phyloP scores from a whole-genome alignment of 2,113 vertebrate genomes.

The Cinclus mexicanus region DNA sequence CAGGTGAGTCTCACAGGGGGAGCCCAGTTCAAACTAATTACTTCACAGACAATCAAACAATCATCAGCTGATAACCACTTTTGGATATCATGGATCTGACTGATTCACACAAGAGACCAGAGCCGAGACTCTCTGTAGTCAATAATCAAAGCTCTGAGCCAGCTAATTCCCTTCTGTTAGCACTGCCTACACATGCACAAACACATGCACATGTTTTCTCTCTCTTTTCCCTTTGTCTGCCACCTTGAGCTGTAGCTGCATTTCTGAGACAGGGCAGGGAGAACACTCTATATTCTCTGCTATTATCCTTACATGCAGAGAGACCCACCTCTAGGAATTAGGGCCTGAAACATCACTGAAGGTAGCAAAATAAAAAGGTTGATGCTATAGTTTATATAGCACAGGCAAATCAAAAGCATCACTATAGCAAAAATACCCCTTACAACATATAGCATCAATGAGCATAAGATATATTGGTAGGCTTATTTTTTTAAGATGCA shows the following conservation, averaged over 20 bases:
- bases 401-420: neutral
- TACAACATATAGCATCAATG: neutral
- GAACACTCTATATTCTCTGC: neutral
- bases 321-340: neutral
- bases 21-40: neutral
- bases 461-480: neutral
- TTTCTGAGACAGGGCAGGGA: neutral
- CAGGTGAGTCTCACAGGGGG: neutral
- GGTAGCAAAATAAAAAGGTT: neutral
- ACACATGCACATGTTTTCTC: neutral
- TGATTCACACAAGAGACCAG: neutral
- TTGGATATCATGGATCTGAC: neutral
- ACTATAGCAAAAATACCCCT: neutral
- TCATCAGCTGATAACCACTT: neutral
- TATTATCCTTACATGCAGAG: neutral
- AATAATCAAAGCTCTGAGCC: neutral
- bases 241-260: neutral
- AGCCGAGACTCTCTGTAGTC: neutral
- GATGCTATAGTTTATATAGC: neutral
- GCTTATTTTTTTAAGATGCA: neutral
- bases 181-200: neutral
- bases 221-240: neutral
- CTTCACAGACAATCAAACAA: neutral
- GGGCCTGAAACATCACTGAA: neutral
- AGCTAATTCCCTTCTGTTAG: constrained; percentile 11